Base-by-base conservation (phyloP, 64 coral and sea anemone genomes). In the Exaiptasia diaphana region DNA sequence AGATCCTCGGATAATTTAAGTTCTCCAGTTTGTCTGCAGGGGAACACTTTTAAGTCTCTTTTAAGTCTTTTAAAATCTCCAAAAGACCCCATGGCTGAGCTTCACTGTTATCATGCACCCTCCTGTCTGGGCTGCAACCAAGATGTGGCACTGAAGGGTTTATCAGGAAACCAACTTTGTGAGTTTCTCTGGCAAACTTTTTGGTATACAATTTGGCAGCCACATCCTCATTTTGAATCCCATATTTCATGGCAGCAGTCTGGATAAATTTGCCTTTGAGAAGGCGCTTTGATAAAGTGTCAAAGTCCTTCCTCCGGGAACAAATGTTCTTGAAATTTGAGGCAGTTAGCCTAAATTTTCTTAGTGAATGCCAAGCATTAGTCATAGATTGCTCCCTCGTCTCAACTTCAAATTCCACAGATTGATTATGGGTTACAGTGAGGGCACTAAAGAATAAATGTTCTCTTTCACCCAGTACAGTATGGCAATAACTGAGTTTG, bases 271-370 rank as follows among this genome's bases (percentile, higher is more conserved):
- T 74, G 17, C 45, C 44, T 50, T 35, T 24, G 15, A 53, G 5
- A 2, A 75, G 48, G 33, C 45, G 63, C 33, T 41, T 25, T 70
- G 80, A 83, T 52, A 83, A 48, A 31, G 7, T 83, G 22, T 69
- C 20, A 53, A 68, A 46, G 57, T 83, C 80, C 70, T 70, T 70
- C 43, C 38, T 83, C 53, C 80, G 17, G 3, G 80, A 71, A 32
- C 80, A 83, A 24, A 83, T 54, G 6, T 24, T 29, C 30, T 70
- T 83, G 46, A 70, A 83, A 53, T 67, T 83, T 83, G 80, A 54
- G 8, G 80, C 80, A 28, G 64, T 83, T 15, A 69, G 44, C 12
- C 33, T 10, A 41, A 35, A 23, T 54, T 83, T 73, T 50, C 79
- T 68, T 50, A 82, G 44, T 31, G n/a, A 11, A 82, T 69, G 79